Evolutionary conservation across 1,140 invertebrate species (phyloP), one percentile per base, ranked within the genome.

Genomic region (Drosophila elegans): DNA sequence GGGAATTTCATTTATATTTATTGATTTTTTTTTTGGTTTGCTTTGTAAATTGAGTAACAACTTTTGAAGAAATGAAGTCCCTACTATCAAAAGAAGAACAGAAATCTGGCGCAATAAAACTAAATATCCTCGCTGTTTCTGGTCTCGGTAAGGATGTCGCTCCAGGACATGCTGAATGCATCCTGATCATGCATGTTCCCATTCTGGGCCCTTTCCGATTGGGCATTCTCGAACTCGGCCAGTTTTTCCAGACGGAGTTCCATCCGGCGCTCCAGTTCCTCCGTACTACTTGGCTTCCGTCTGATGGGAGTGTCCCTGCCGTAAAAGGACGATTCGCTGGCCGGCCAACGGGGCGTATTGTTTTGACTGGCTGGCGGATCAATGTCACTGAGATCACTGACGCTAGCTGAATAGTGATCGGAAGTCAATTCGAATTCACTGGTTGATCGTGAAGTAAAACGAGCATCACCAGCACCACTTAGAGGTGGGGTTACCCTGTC

Each of bases 201-300:
- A 12, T 29, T 13, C 39, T 57, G 7, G 10, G 10, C 12, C 6
- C 36, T 38, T n/a, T 45, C 38, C 16, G 44, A 38, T 27, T 82
- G 38, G 1, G 44, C 34, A 39, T 82, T 86, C 42, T 85, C 82
- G 32, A 68, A 86, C 0, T 68, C 60, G 0, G 82, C 69, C 1
- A 85, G 39, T 13, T 81, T 69, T 7, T 69, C 36, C 5, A 85
- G 45, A 4, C 82, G 68, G 1, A 52, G 0, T 0, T 48, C 21
- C 78, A 84, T 85, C 3, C 77, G 81, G 3, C 61, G 13, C 4
- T 77, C 49, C 3, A 85, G 9, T 10, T 80, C 66, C 1, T 29
- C 54, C 0, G 3, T 36, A 13, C 45, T 76, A 6, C 64, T 83
- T 0, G 60, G 29, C 7, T 45, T 39, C 3, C n/a, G 38, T 0